Conservation (phyloP, 35 echinoderm and acorn worm species). For the Strongylocentrotus purpuratus region DNA sequence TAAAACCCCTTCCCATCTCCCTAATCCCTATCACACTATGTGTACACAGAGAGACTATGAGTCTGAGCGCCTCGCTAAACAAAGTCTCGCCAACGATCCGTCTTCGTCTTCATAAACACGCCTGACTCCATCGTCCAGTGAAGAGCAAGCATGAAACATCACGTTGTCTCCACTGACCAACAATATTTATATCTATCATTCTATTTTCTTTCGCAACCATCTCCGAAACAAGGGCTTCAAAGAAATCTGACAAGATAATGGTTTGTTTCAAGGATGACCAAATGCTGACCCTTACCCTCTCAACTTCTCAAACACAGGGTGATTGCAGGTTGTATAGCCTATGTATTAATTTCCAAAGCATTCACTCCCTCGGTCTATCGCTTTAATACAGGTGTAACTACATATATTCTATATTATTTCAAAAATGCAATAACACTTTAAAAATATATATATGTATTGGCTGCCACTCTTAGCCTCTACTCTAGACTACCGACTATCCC, state of each 20-base stretch:
- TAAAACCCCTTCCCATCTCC: not conserved
- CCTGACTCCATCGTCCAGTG: not conserved
- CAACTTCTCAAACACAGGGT: not conserved
- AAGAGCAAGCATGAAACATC: not conserved
- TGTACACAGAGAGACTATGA: not conserved
- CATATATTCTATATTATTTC: too few species aligned
- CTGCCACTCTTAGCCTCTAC: too few species aligned
- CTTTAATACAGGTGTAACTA: too few species aligned
- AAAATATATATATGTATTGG: too few species aligned
- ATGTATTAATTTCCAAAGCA: too few species aligned
- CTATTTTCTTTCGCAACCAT: not conserved
- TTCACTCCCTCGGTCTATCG: too few species aligned
- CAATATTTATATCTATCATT: not conserved
- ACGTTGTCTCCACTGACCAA: not conserved
- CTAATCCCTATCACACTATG: not conserved
- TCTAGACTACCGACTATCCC: too few species aligned
- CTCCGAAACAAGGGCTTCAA: not conserved
- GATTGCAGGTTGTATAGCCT: not conserved
- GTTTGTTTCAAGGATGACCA: not conserved
- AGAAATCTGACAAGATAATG: not conserved
- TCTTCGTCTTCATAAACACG: not conserved
- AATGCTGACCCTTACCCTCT: not conserved
- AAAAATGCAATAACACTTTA: too few species aligned
- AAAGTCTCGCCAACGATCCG: constrained; percentile 15
- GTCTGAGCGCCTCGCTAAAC: not conserved